Evolutionary conservation across 2,888 invertebrate genomes (phyloP).

Genomic region (Clostera curtula): DNA sequence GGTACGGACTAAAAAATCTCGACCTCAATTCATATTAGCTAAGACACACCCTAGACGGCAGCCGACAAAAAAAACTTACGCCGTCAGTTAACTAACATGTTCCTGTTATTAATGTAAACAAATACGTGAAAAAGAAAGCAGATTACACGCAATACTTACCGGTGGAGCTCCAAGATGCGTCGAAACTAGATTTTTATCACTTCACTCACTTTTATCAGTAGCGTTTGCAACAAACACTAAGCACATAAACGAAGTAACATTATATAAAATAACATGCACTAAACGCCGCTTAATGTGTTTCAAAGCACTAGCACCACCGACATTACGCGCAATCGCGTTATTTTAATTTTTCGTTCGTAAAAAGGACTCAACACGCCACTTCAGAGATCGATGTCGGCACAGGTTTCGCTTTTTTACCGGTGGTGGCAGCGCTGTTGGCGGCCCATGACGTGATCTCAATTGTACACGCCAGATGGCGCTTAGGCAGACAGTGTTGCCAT

Average conservation of each 20-base stretch:
- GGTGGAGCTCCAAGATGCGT: constrained; percentile 47
- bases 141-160: constrained; percentile 50
- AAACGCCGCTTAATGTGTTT: constrained; percentile 42
- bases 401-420: constrained; percentile 52
- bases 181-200: constrained; percentile 47
- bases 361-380: constrained; percentile 53
- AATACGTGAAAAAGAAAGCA: constrained; percentile 32
- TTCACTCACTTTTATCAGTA: constrained; percentile 44
- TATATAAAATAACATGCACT: constrained; percentile 57
- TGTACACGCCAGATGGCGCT: constrained; percentile 42
- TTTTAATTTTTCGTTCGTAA: constrained; percentile 58
- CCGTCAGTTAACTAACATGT: constrained; percentile 20
- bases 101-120: constrained; percentile 37
- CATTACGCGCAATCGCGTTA: constrained; percentile 56
- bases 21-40: constrained; percentile 35
- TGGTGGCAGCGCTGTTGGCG: constrained; percentile 37
- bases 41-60: constrained; percentile 60
- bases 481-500: constrained; percentile 25
- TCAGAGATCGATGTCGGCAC: constrained; percentile 65
- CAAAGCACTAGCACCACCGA: constrained; percentile 66
- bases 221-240: constrained; percentile 61
- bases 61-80: constrained; percentile 24
- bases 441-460: constrained; percentile 30
- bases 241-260: constrained; percentile 61
- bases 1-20: constrained; percentile 31